Evolutionary conservation across 2,888 invertebrate species (phyloP), one percentile per base, ranked within the genome.

Genomic region (Ophioninae sp.): DNA sequence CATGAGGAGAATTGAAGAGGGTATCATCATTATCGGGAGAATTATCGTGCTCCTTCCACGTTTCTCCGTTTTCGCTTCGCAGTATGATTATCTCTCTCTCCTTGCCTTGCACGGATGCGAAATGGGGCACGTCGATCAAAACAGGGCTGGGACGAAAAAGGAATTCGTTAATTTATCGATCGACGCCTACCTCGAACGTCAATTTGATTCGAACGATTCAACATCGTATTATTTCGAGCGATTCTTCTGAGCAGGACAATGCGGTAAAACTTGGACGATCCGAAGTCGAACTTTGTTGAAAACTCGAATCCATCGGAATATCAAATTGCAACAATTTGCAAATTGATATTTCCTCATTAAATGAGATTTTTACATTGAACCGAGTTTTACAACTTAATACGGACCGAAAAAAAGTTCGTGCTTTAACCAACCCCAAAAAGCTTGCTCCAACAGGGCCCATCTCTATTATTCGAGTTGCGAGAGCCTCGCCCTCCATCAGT

Each of bases 31-130:
- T 95, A 82, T 94, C 94, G 73, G 93, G 93, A 84, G 94, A 94
- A 85, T 95, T 93, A 86, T 95, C 95, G 92, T 99, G 99, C 91
- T 99, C 99, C 86, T 98, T 97, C 99, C 99, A 99, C 44, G 97
- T 98, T 93, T 99, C 99, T 21, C 99, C 99, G 89, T 99, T 98
- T 93, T 99, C 99, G 5, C 99, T 99, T 70, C 99, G 95, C 85
- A 99, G 94, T 87, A 99, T 97, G 57, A 99, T 97, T 70, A 99
- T 98, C 94, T 99, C 99, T 6, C 99, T 95, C 92, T 99, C 99
- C 88, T 96, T 96, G 82, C 98, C 98, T 81, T 98, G 95, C 77
- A 98, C 94, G 0, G 99, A 97, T 0, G 99, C 99, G 94, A 99
- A 99, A 93, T 99, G 99, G 0, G 99, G 99, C 85, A 99, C 97